Base-by-base conservation (phyloP, 2,113 vertebrate genomes). In the Apaloderma vittatum region DNA sequence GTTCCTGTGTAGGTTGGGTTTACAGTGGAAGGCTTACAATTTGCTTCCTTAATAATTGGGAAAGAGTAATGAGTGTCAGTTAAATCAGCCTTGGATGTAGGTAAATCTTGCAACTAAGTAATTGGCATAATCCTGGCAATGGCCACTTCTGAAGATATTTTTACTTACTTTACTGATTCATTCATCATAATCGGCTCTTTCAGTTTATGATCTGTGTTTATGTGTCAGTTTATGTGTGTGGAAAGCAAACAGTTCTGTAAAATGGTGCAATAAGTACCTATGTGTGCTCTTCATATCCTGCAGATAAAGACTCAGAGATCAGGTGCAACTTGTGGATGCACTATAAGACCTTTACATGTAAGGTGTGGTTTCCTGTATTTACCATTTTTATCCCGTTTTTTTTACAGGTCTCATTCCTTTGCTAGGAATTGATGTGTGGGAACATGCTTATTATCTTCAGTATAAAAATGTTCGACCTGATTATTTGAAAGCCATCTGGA, bases 401-500 rank as follows among this genome's bases (percentile, higher is more conserved):
- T 77, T 70, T 18, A 52, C 63, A 99, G 99, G 99, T 96, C 99
- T 99, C 46, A 95, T 99, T 91, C 99, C 99, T 26, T 98, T 99
- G n/a, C 98, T 99, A 43, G 99, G 99, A 71, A 99, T 99, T 7
- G 99, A 99, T 2, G 99, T 99, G 26, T 99, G 99, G 99, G 99
- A 99, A 90, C 99, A 99, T 51, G 99, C 99, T 49, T 99, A 99
- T 83, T 99, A 99, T 91, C 99, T 99, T 78, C 99, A 99, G 85
- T 99, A 99, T 97, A 99, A 99, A 98, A 99, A 99, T 27, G 99
- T 99, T 84, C 98, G 99, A 34, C 99, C 99, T 5, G 99, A 99
- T 96, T 99, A 99, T 67, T 98, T 99, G 65, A 99, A 99, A 93
- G 99, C 99, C 19, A 99, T 99, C 94, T 99, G 99, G 99, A 99